Evolutionary conservation across 2,888 invertebrate genomes (phyloP).

Genomic region (Rhamphomyia laevipes): DNA sequence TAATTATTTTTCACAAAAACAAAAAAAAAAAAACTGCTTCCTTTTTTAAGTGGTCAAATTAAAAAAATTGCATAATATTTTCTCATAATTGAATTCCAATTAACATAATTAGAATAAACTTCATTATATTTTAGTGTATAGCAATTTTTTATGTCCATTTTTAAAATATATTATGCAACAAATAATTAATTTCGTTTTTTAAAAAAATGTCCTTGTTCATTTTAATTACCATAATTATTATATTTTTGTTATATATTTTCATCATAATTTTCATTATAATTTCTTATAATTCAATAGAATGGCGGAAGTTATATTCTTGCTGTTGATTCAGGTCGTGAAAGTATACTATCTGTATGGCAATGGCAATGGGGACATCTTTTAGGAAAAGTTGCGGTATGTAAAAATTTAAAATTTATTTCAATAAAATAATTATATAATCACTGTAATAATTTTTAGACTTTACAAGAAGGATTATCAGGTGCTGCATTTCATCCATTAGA

Average conservation of each 20-base stretch:
- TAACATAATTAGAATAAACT: too few species aligned
- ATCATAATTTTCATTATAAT: not conserved
- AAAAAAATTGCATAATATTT: too few species aligned
- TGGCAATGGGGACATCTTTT: constrained; percentile 91
- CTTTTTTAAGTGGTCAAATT: too few species aligned
- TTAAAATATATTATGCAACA: too few species aligned
- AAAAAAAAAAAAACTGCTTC: too few species aligned
- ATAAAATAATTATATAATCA: not conserved
- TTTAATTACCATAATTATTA: not conserved
- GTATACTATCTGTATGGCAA: constrained; percentile 87
- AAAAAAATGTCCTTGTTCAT: not conserved
- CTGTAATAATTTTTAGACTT: constrained; percentile 48
- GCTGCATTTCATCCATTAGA: constrained; percentile 86
- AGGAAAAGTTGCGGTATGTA: constrained; percentile 81
- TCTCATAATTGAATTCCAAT: too few species aligned
- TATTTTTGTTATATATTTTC: not conserved
- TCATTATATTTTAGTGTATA: too few species aligned
- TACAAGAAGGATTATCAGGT: constrained; percentile 78
- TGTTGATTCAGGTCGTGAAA: constrained; percentile 79
- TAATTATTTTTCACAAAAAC: too few species aligned
- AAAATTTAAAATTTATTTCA: not conserved
- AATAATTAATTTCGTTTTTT: not conserved
- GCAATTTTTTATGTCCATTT: too few species aligned
- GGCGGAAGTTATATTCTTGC: constrained; percentile 83
- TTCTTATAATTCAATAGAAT: constrained; percentile 46